Conservation (phyloP, 2,888 invertebrate genomes). For the Adelphocoris suturalis region DNA sequence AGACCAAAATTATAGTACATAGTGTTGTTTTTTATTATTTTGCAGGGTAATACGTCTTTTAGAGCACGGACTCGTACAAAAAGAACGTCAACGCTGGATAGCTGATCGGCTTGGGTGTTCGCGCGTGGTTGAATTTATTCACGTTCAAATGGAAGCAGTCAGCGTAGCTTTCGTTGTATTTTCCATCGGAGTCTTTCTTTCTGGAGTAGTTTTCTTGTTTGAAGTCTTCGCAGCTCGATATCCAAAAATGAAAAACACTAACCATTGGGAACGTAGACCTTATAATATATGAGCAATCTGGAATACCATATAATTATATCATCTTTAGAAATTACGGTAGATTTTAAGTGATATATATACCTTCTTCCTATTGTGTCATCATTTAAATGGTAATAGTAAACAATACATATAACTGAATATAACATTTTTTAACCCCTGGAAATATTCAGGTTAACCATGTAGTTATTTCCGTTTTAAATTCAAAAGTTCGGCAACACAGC, state of each 20-base stretch:
- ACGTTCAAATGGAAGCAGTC: constrained; percentile 59
- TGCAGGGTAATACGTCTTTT: constrained; percentile 34
- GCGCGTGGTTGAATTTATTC: constrained; percentile 13
- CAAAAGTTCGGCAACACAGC: too few relatives aligned
- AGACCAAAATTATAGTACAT: too few relatives aligned
- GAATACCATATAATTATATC: too few relatives aligned
- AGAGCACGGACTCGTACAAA: constrained; percentile 37
- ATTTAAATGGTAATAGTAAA: too few relatives aligned
- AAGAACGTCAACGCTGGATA: constrained; percentile 47
- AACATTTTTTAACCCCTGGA: too few relatives aligned
- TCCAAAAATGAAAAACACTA: neutral
- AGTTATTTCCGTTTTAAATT: too few relatives aligned
- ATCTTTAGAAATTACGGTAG: too few relatives aligned
- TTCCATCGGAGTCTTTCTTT: neutral
- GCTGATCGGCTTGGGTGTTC: constrained; percentile 36
- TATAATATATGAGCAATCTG: neutral
- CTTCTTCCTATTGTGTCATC: too few relatives aligned
- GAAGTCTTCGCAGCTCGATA: neutral
- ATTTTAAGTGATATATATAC: too few relatives aligned
- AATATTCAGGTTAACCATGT: too few relatives aligned
- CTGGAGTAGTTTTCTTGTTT: neutral
- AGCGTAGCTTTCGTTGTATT: constrained; percentile 58
- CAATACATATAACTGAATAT: too few relatives aligned
- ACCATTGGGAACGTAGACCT: neutral
- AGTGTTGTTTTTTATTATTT: neutral